Evolutionary conservation across 53 echinoderm and acorn worm genomes (phyloP), one percentile per base, ranked within the genome.

Genomic region (Paracentrotus lividus): DNA sequence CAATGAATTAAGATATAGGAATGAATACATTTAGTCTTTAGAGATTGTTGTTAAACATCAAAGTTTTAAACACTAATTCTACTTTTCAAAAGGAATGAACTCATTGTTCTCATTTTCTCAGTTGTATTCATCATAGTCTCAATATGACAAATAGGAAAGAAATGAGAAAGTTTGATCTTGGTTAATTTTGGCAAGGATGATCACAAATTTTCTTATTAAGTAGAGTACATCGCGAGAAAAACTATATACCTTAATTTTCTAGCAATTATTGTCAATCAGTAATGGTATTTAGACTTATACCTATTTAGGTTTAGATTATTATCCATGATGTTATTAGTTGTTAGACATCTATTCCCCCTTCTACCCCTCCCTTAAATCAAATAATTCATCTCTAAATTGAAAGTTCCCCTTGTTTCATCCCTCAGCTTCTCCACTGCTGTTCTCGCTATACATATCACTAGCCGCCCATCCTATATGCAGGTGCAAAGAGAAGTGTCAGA

Each of bases 401-500:
- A 49, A 12, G 47, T n/a, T 2, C 49, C 81, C 47, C 10, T 9
- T 81, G 81, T 26, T 81, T 47, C 24, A n/a, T 47, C 81, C 47
- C 24, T 81, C 5, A 26, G 10, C 44, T 81, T 81, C 81, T 47
- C 47, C 45, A n/a, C 47, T n/a, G 31, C 81, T 86, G 34, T 56
- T 56, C 33, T 34, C n/a, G n/a, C 38, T 23, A 1, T 54, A 86
- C 86, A 24, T 85, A 85, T 51, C 85, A 85, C 10, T 85, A 31
- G 85, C 85, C 5, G 34, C 45, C 86, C 54, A 55, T 27, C 56
- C 86, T 10, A n/a, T n/a, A 29, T 56, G 86, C 86, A 86, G 86
- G 86, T 86, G 86, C 56, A 86, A 52, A 86, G 86, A 31, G 33
- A 86, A 86, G 56, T 86, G 86, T 86, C 86, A 86, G 86, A 54